phyloP scores from a whole-genome alignment of 1,140 invertebrate genomes.

The Caenorhabditis brenneri region DNA sequence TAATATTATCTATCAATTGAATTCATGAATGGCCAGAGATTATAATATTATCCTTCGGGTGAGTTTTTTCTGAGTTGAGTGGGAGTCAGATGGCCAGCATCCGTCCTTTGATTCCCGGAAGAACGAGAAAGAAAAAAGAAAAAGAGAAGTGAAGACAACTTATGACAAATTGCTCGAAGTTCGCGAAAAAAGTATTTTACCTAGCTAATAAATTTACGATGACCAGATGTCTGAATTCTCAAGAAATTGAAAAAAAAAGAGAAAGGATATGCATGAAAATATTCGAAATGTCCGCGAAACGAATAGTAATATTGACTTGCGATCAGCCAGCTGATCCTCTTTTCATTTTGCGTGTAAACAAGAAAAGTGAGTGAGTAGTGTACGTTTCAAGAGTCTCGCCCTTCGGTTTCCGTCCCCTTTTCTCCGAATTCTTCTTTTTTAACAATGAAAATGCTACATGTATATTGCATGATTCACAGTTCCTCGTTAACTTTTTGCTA shows the following conservation, averaged over 20 bases:
- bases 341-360: conserved; percentile 40
- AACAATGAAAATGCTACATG: not conserved
- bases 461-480: not conserved
- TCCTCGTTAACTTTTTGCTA: too few species aligned
- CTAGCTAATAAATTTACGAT: conserved; percentile 23
- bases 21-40: conserved; percentile 39
- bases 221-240: not conserved
- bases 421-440: not conserved
- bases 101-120: conserved; percentile 26
- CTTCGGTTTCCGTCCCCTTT: not conserved
- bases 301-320: conserved; percentile 35
- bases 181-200: not conserved
- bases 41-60: conserved; percentile 15
- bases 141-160: not conserved
- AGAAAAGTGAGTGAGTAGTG: conserved; percentile 35
- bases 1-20: not conserved
- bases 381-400: conserved; percentile 31
- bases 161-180: not conserved
- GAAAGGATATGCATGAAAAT: not conserved
- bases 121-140: not conserved
- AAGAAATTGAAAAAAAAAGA: not conserved
- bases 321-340: conserved; percentile 41
- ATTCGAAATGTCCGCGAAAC: not conserved
- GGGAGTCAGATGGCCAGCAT: not conserved
- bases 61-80: not conserved